Conservation (phyloP, 2,888 invertebrate genomes). For the Pollenia labialis region DNA sequence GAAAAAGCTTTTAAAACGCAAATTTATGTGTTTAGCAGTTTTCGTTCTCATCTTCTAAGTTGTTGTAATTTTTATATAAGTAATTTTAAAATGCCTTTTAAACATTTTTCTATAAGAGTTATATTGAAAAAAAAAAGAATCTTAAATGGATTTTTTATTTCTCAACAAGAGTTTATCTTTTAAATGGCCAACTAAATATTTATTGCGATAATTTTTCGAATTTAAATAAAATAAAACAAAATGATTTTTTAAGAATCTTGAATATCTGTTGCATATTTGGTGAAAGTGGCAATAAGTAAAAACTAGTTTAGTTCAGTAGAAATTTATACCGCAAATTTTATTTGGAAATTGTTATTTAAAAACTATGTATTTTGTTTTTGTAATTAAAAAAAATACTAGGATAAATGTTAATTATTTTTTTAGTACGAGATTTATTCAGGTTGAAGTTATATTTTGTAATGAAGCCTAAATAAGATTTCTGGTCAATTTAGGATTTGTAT, state of each 20-base stretch:
- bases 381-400: too few species aligned
- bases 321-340: too few species aligned
- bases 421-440: too few species aligned
- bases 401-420: too few species aligned
- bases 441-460: too few species aligned
- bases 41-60: neutral
- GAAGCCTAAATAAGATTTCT: too few species aligned
- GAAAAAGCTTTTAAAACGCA: constrained; percentile 71
- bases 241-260: neutral
- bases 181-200: constrained; percentile 49
- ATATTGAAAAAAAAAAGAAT: constrained; percentile 23
- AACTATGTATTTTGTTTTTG: too few species aligned
- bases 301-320: too few species aligned
- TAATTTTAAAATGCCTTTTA: constrained; percentile 48
- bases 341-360: too few species aligned
- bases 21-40: constrained; percentile 46
- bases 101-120: constrained; percentile 20
- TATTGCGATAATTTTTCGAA: constrained; percentile 18
- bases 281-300: neutral
- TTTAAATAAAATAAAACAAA: constrained; percentile 27
- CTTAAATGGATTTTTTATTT: constrained; percentile 45
- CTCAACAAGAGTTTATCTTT: constrained; percentile 18
- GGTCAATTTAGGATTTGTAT: too few species aligned
- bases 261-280: neutral
- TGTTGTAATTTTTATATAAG: constrained; percentile 17